Percentiles rank a stretch among this genome's conserved stretches.
Conservation (phyloP, 1,140 invertebrate species). For the Drosophila ironensis region DNA sequence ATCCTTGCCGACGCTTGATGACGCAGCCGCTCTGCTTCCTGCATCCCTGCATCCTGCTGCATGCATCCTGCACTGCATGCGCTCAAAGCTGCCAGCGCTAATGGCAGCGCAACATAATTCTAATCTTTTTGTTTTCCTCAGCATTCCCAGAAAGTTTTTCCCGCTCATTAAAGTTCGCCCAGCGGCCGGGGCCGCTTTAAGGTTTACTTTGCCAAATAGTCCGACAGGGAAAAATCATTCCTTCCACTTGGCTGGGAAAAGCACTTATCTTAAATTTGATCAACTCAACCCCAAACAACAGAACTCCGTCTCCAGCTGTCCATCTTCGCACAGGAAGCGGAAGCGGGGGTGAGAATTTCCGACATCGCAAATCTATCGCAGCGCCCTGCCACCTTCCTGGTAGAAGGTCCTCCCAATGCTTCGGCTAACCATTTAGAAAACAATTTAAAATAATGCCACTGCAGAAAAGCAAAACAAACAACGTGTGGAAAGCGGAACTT, state of each 20-base stretch:
- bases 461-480: conserved; percentile 51
- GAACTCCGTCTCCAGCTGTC: conserved; percentile 23
- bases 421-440: conserved; percentile 51
- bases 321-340: conserved; percentile 29
- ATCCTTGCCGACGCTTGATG: conserved; percentile 25
- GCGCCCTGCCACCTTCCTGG: conserved; percentile 1
- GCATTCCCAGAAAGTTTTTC: not conserved
- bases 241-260: conserved; percentile 35
- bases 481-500: conserved; percentile 7
- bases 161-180: conserved; percentile 12
- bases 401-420: too few relatives aligned
- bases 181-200: conserved; percentile 10
- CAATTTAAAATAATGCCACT: conserved; percentile 62
- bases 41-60: too few relatives aligned
- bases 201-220: conserved; percentile 11
- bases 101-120: conserved; percentile 24
- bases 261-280: conserved; percentile 45
- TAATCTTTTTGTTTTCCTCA: conserved; percentile 30
- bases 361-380: not conserved
- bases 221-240: conserved; percentile 9
- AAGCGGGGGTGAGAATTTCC: not conserved
- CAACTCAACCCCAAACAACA: conserved; percentile 4
- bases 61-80: conserved; percentile 3
- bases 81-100: conserved; percentile 1
- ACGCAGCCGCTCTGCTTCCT: too few relatives aligned